A percentile compares a stretch with the other conserved stretches of the same genome.
Evolutionary conservation across 2,797 vertebrate species (phyloP).

Genomic region (Vespertilio murinus): DNA sequence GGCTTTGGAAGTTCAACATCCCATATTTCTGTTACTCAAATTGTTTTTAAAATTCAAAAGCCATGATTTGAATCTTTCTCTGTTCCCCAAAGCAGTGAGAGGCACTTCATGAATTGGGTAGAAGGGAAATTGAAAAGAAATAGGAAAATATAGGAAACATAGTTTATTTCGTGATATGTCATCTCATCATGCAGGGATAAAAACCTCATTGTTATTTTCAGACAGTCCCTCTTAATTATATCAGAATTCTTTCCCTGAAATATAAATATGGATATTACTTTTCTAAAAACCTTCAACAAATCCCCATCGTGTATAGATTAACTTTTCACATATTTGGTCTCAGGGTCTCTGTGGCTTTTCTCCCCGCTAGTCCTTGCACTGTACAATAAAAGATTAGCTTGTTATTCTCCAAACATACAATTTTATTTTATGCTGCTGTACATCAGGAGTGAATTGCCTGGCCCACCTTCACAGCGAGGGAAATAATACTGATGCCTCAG

Average conservation of each 20-base stretch:
- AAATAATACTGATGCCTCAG: slow-evolving; percentile 24
- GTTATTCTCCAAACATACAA: not conserved
- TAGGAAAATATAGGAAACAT: not conserved
- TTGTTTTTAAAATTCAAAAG: slow-evolving; percentile 30
- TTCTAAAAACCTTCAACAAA: not conserved
- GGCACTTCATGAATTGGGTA: not conserved
- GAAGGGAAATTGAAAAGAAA: slow-evolving; percentile 13
- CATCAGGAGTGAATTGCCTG: not conserved
- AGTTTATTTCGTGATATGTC: slow-evolving; percentile 17
- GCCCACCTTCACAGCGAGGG: not conserved
- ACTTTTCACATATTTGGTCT: not conserved
- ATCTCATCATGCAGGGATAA: not conserved
- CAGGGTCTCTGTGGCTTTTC: not conserved
- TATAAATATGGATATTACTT: not conserved
- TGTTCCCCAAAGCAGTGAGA: not conserved
- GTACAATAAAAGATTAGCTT: not conserved
- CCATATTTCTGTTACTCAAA: not conserved
- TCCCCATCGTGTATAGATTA: not conserved
- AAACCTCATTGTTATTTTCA: not conserved
- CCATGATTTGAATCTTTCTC: not conserved
- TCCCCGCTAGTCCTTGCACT: not conserved
- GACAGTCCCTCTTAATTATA: not conserved
- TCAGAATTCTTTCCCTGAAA: not conserved
- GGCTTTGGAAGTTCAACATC: not conserved
- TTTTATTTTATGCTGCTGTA: slow-evolving; percentile 26